These are phyloP conservation scores for Synanthedon andrenaeformis DNA, from an alignment of 2,888 invertebrate genomes.

Conservation along the genomic window DNA sequence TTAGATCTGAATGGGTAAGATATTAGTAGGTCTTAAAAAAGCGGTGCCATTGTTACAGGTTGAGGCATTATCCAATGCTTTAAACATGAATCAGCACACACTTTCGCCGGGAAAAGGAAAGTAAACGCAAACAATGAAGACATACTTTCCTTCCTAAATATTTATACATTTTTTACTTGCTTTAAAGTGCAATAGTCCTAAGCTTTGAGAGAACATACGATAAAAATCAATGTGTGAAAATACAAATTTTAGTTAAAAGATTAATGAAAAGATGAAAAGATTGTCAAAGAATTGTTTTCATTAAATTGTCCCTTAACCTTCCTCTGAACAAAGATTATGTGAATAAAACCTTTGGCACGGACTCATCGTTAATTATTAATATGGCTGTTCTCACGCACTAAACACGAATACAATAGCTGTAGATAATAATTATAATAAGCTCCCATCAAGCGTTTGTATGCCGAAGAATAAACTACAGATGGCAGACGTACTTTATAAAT, in stretches of 20 bases:
- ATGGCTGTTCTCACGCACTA: conserved; percentile 9
- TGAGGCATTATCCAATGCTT: conserved; percentile 31
- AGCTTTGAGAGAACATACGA: no score
- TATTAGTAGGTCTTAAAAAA: conserved; percentile 13
- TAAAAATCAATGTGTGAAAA: no score
- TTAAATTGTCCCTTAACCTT: no score
- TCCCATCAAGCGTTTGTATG: conserved; percentile 7
- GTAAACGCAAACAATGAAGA: conserved; percentile 19
- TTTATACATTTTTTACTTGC: not conserved
- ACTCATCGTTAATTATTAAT: conserved; percentile 8
- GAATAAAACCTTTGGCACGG: conserved; percentile 7
- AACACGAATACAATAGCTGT: conserved; percentile 9
- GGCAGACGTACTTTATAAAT: no score
- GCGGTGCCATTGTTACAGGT: conserved; percentile 31
- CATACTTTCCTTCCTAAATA: not conserved
- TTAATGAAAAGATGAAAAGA: no score
- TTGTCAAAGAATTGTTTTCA: no score
- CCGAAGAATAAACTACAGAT: no score
- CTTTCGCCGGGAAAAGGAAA: conserved; percentile 58
- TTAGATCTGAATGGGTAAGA: conserved; percentile 9
- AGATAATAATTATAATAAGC: conserved; percentile 11
- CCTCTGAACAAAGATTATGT: no score
- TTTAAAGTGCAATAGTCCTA: no score
- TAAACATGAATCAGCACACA: conserved; percentile 44
- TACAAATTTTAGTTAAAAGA: no score